Percentiles rank a stretch among this genome's conserved stretches.
Conservation (phyloP, 2,113 vertebrate species). For the Maccullochella peelii region DNA sequence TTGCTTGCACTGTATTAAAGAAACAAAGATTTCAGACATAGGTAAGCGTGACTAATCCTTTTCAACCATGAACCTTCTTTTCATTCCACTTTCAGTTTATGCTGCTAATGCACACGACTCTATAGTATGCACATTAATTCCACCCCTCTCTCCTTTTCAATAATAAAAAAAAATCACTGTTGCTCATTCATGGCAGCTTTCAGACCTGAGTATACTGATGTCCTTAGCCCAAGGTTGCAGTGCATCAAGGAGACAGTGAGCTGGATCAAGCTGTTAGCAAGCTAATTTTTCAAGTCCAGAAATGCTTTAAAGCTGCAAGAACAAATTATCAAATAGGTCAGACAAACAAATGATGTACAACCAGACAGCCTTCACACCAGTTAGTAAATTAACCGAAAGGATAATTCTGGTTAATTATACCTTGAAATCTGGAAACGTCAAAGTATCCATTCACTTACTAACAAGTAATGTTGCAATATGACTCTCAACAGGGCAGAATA, state of each 20-base stretch:
- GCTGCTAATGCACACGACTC: not conserved
- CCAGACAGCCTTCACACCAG: not conserved
- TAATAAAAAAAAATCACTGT: not conserved
- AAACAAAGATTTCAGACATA: constrained; percentile 99
- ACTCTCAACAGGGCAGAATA: not conserved
- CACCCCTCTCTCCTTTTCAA: not conserved
- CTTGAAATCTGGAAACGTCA: not conserved
- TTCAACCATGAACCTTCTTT: constrained; percentile 19
- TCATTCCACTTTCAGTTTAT: constrained; percentile 8
- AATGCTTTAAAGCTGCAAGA: not conserved
- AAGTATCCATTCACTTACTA: not conserved
- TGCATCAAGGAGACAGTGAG: not conserved
- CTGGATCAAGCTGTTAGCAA: not conserved
- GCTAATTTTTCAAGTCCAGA: not conserved
- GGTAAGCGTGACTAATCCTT: constrained; percentile 89
- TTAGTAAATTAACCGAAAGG: not conserved
- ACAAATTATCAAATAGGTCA: not conserved
- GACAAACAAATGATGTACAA: not conserved
- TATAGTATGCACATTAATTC: not conserved
- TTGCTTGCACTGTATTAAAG: constrained; percentile 89
- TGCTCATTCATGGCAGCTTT: constrained; percentile 2
- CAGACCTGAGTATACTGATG: not conserved
- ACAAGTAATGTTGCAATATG: not conserved
- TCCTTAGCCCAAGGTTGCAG: not conserved
- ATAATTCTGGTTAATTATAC: not conserved